Percentiles rank a stretch among this genome's conserved stretches.
These are phyloP conservation scores for Sciurus niger DNA, from an alignment of 2,113 vertebrate species.

Conservation along the genomic window DNA sequence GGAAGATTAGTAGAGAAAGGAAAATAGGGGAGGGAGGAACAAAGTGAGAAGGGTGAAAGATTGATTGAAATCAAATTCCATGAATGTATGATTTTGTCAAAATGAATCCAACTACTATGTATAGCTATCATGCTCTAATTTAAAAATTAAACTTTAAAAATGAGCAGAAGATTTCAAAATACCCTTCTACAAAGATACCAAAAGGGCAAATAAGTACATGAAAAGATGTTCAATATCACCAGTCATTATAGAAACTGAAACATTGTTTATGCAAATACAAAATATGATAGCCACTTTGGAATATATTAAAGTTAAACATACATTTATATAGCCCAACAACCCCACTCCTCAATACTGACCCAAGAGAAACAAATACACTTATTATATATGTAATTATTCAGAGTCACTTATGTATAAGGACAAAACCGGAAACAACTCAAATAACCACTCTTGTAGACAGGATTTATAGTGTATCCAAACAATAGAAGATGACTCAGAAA, in stretches of 20 bases:
- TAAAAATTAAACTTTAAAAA: background rate
- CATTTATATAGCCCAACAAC: background rate
- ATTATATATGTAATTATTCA: background rate
- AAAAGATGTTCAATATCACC: background rate
- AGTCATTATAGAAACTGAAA: background rate
- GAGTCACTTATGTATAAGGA: background rate
- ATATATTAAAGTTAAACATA: constrained; percentile 19
- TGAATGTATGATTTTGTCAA: too few relatives aligned
- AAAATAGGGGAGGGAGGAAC: too few relatives aligned
- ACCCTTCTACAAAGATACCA: background rate
- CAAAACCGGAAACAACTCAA: constrained; percentile 22
- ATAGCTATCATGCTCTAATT: too few relatives aligned
- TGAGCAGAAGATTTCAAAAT: background rate
- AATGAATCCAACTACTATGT: too few relatives aligned
- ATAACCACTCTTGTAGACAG: background rate
- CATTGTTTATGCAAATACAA: background rate
- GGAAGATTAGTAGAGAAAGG: too few relatives aligned
- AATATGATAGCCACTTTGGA: background rate
- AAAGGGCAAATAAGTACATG: background rate
- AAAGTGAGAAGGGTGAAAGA: too few relatives aligned
- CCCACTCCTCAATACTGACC: background rate
- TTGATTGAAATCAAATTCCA: too few relatives aligned
- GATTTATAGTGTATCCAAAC: background rate
- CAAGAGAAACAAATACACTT: background rate
- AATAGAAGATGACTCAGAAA: background rate